Evolutionary conservation across 2,113 vertebrate genomes (phyloP).

Genomic region (Aegithalos caudatus): DNA sequence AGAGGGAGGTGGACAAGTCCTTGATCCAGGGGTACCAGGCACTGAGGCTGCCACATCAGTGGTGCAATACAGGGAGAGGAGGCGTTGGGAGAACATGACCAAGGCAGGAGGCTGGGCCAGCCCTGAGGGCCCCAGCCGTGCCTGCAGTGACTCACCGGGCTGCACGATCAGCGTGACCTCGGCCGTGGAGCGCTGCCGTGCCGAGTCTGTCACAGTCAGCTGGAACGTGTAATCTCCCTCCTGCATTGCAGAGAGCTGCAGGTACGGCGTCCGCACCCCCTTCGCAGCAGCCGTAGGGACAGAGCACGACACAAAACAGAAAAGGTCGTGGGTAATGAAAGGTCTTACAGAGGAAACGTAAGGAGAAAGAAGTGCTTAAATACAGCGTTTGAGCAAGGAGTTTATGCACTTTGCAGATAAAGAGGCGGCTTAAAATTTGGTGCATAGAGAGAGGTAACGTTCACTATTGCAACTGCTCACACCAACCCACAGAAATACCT

Average conservation of each 20-base stretch:
- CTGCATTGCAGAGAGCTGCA: slow-evolving; percentile 76
- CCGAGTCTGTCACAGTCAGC: slow-evolving; percentile 78
- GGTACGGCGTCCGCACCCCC: slow-evolving; percentile 73
- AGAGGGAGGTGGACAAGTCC: not conserved
- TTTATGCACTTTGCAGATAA: not conserved
- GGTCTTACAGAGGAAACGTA: not conserved
- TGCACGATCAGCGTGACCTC: slow-evolving; percentile 73
- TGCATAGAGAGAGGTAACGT: not conserved
- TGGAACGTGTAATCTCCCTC: slow-evolving; percentile 78
- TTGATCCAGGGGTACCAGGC: not conserved
- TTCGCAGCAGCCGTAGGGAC: not conserved
- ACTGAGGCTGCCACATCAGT: not conserved
- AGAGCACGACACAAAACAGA: fast-evolving
- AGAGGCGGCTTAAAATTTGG: not conserved
- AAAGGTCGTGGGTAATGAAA: not conserved
- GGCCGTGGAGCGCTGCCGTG: slow-evolving; percentile 69
- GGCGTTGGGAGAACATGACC: fast-evolving
- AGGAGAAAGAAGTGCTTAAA: not conserved
- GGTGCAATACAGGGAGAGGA: not conserved
- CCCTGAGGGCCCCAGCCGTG: not conserved
- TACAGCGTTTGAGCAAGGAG: not conserved
- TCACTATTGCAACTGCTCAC: not conserved
- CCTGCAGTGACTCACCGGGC: slow-evolving; percentile 68
- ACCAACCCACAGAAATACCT: not conserved
- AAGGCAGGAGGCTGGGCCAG: not conserved